phyloP scores from a whole-genome alignment of 2,797 vertebrate genomes.

The Emys orbicularis region DNA sequence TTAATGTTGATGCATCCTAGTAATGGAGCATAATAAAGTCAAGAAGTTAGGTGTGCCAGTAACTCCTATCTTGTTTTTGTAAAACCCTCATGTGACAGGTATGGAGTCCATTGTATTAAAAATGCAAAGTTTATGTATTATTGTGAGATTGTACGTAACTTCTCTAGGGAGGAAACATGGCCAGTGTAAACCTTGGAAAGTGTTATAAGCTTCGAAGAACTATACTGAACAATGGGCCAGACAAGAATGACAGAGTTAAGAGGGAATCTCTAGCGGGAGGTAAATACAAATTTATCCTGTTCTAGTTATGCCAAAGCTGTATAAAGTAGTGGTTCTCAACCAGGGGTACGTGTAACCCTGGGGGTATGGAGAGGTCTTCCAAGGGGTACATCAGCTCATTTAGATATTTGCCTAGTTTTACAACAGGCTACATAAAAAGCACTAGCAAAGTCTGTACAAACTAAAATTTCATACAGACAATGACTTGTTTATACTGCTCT shows the following conservation, averaged over 20 bases:
- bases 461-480: too few species aligned
- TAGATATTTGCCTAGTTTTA: too few species aligned
- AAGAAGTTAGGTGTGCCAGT: conserved; percentile 36
- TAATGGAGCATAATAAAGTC: conserved; percentile 28
- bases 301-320: background rate
- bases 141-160: background rate
- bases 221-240: background rate
- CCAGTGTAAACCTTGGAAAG: background rate
- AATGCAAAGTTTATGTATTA: background rate
- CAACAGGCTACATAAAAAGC: too few species aligned
- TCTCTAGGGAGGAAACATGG: background rate
- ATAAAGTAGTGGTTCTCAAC: too few species aligned
- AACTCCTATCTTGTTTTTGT: conserved; percentile 27
- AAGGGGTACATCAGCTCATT: too few species aligned
- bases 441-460: too few species aligned
- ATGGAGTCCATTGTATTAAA: background rate
- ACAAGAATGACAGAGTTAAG: background rate
- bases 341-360: too few species aligned
- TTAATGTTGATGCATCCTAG: background rate
- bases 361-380: too few species aligned
- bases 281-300: background rate
- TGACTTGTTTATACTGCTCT: too few species aligned
- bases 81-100: conserved; percentile 18
- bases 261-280: background rate
- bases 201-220: background rate